Evolutionary conservation across 2,888 invertebrate genomes (phyloP).

Genomic region (Scaptomyza caliginosa): DNA sequence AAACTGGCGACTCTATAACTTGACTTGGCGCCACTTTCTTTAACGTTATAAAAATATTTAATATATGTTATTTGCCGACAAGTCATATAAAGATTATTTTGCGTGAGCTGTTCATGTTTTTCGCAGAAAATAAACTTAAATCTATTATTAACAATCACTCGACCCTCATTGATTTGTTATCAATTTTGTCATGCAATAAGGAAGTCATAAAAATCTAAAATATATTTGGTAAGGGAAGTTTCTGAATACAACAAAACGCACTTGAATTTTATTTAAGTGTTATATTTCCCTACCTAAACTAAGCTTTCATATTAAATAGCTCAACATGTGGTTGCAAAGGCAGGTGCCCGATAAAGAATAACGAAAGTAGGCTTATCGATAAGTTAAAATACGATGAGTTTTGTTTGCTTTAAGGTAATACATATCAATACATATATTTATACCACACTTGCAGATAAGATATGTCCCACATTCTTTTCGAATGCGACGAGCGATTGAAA

Average conservation of each 20-base stretch:
- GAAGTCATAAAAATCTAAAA: background rate
- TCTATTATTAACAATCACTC: background rate
- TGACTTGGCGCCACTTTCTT: slow-evolving; percentile 23
- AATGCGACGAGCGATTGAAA: slow-evolving; percentile 23
- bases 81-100: slow-evolving; percentile 30
- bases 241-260: background rate
- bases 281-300: too few relatives aligned
- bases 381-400: slow-evolving; percentile 14
- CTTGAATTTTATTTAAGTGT: background rate
- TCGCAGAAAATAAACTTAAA: background rate
- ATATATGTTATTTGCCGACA: background rate
- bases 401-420: slow-evolving; percentile 18
- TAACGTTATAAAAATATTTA: background rate
- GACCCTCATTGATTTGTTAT: background rate
- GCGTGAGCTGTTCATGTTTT: background rate
- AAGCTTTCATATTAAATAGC: too few relatives aligned
- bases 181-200: background rate
- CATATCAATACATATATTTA: slow-evolving; percentile 45
- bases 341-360: slow-evolving; percentile 1
- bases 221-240: background rate
- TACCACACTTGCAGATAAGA: slow-evolving; percentile 56
- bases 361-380: slow-evolving; percentile 1
- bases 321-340: background rate
- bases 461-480: slow-evolving; percentile 53
- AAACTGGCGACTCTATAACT: slow-evolving; percentile 8